Conservation (phyloP, 2,888 invertebrate species). For the Catocala nupta region DNA sequence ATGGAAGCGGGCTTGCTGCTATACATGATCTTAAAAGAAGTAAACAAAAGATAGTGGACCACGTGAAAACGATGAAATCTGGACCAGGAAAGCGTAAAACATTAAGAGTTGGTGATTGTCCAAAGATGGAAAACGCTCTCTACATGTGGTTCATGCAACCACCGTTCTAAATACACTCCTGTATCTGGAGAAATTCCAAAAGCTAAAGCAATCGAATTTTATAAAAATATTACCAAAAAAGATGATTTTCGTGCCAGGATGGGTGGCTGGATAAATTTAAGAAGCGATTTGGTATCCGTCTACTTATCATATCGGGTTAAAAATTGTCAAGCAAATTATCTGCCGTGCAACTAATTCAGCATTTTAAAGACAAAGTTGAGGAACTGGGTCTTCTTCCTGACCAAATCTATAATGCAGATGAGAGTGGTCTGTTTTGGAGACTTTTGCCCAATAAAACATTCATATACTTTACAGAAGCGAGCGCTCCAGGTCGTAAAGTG, state of each 20-base stretch:
- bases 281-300: constrained; percentile 55
- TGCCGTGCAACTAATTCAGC: constrained; percentile 47
- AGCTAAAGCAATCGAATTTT: constrained; percentile 55
- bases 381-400: constrained; percentile 49
- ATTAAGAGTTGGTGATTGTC: constrained; percentile 50
- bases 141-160: constrained; percentile 52
- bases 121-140: constrained; percentile 52
- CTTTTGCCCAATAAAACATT: constrained; percentile 47
- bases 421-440: constrained; percentile 46
- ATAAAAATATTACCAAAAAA: constrained; percentile 52
- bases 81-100: constrained; percentile 55
- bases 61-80: constrained; percentile 44
- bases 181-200: constrained; percentile 52
- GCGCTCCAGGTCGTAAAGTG: constrained; percentile 51
- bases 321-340: constrained; percentile 53
- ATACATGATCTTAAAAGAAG: constrained; percentile 43
- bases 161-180: constrained; percentile 49
- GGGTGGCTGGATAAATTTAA: constrained; percentile 62
- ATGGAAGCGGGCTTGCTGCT: constrained; percentile 29
- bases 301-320: constrained; percentile 48
- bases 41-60: constrained; percentile 45
- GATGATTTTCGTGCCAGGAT: constrained; percentile 57
- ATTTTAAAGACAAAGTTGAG: constrained; percentile 49
- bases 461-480: constrained; percentile 42
- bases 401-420: constrained; percentile 53